A percentile compares a stretch with the other conserved stretches of the same genome.
Conservation (phyloP, 2,888 invertebrate species). For the Sylvicola cinctus region DNA sequence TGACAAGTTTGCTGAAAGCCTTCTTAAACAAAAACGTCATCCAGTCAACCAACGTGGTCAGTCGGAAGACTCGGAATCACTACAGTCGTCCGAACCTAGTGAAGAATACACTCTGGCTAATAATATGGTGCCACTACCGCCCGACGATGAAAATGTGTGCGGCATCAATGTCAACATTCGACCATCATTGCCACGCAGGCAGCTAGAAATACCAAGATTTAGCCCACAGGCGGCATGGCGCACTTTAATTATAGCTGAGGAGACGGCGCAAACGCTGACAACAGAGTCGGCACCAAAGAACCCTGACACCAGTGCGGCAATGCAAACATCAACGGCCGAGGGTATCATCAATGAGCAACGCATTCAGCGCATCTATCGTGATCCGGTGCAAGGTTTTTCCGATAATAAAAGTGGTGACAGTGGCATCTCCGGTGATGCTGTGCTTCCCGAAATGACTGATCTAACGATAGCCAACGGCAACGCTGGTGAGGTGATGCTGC, state of each 20-base stretch:
- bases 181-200: constrained; percentile 61
- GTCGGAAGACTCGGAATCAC: constrained; percentile 33
- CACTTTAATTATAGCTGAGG: constrained; percentile 25
- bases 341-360: constrained; percentile 26
- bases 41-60: constrained; percentile 1
- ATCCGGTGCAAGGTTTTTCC: constrained; percentile 24
- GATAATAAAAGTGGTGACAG: constrained; percentile 65
- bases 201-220: constrained; percentile 54
- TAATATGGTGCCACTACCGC: constrained; percentile 6
- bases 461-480: constrained; percentile 3
- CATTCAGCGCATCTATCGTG: constrained; percentile 32
- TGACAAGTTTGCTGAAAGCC: constrained; percentile 18
- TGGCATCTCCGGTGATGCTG: constrained; percentile 64
- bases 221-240: constrained; percentile 72
- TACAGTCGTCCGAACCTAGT: constrained; percentile 32
- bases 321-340: neutral
- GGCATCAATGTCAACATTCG: constrained; percentile 53
- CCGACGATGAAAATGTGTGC: constrained; percentile 23
- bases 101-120: constrained; percentile 17
- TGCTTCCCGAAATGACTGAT: constrained; percentile 23
- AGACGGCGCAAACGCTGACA: neutral
- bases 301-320: neutral
- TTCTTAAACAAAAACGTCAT: constrained; percentile 11
- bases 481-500: neutral
- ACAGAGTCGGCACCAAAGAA: neutral